phyloP scores from a whole-genome alignment of 1,140 invertebrate genomes.

The Musca domestica region DNA sequence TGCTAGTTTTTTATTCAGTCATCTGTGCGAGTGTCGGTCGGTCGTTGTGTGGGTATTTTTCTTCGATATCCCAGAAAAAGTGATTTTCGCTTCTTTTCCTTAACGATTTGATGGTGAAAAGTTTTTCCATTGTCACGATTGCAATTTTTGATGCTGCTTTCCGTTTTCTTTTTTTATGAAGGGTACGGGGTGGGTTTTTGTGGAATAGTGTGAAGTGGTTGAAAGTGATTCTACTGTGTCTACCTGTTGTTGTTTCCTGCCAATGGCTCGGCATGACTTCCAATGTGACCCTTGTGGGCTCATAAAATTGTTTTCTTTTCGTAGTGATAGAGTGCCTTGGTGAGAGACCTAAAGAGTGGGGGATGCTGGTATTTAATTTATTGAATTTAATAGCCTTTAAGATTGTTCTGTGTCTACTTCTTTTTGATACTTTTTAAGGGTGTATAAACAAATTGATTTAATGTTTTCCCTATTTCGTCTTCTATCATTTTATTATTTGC shows the following conservation, averaged over 20 bases:
- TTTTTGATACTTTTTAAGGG: not conserved
- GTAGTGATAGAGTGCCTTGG: not conserved
- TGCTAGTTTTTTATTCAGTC: not conserved
- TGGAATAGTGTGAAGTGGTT: no score
- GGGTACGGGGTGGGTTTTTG: not conserved
- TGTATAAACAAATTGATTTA: constrained; percentile 15
- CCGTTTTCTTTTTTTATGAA: not conserved
- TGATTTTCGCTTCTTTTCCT: constrained; percentile 11
- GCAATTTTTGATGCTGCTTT: not conserved
- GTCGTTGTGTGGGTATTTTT: no score
- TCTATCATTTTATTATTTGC: not conserved
- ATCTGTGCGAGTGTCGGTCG: no score
- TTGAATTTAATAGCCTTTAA: constrained; percentile 15
- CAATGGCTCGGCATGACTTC: not conserved
- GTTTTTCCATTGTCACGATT: constrained; percentile 18
- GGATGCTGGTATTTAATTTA: constrained; percentile 2
- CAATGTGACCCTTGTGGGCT: constrained; percentile 21
- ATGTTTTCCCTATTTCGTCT: not conserved
- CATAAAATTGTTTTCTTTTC: constrained; percentile 4
- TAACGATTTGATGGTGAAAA: constrained; percentile 8
- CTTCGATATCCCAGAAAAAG: not conserved
- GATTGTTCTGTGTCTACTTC: not conserved
- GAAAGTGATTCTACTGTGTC: constrained; percentile 2
- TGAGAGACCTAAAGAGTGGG: not conserved
- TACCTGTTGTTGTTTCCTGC: constrained; percentile 15